Percentiles rank a stretch among this genome's conserved stretches.
Evolutionary conservation across 2,113 vertebrate genomes (phyloP).

Genomic region (Caloenas nicobarica): DNA sequence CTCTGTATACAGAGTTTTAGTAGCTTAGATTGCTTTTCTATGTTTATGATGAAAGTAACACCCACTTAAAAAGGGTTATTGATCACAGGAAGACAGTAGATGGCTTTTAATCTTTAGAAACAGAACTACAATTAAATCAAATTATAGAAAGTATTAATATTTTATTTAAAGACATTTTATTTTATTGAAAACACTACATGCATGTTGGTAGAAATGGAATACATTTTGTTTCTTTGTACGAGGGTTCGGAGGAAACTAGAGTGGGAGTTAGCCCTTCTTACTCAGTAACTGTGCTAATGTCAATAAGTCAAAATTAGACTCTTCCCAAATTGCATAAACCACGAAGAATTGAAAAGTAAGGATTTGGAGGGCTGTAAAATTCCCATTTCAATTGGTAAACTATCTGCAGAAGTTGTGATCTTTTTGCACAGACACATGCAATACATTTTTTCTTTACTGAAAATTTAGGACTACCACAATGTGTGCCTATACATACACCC

Average conservation of each 20-base stretch:
- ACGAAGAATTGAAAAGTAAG: neutral
- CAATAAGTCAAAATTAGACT: neutral
- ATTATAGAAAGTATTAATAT: neutral
- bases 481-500: neutral
- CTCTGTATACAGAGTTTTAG: neutral
- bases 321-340: neutral
- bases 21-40: slow-evolving; percentile 9
- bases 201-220: neutral
- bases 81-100: neutral
- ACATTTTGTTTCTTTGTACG: neutral
- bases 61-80: neutral
- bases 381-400: neutral
- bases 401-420: neutral
- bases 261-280: neutral
- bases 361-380: neutral
- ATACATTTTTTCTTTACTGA: neutral
- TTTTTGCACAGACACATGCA: neutral
- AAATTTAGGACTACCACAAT: neutral
- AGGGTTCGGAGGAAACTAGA: neutral
- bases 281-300: neutral
- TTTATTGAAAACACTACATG: neutral
- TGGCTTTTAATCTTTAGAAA: slow-evolving; percentile 15
- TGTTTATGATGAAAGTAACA: slow-evolving; percentile 20
- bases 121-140: neutral
- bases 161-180: slow-evolving; percentile 5